Evolutionary conservation across 2,888 invertebrate species (phyloP), one percentile per base, ranked within the genome.

Genomic region (Caenorhabditis angaria): DNA sequence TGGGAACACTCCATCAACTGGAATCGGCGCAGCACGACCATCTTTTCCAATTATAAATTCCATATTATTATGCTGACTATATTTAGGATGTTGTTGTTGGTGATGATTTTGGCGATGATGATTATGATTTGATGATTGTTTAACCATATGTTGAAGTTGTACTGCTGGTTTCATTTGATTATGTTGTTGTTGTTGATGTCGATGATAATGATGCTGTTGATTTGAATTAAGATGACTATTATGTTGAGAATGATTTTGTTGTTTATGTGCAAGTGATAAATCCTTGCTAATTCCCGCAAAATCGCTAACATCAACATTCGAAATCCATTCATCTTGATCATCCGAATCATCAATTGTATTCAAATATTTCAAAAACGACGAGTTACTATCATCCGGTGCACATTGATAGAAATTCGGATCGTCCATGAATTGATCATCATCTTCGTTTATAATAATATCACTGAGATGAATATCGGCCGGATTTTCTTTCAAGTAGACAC

Each of bases 1-100:
- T 0, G 96, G 96, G 87, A 92, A 96, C 3, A 5, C 12, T 25
- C 8, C 12, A 5, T 50, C n/a, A 14, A 14, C 55, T 18, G 55
- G 5, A 29, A 14, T 6, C 12, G 55, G 55, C n/a, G 8, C 8
- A 20, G 24, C 55, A 55, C n/a, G 24, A 24, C 29, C 22, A 10
- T 35, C 35, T 14, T 35, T 35, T 35, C 8, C 6, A 10, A 14
- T 14, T 14, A 35, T 35, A 14, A 10, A 35, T 35, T 35, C 35
- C 6, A 10, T 35, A 6, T 35, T 10, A 35, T 10, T 6, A 35
- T 10, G 14, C 35, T 10, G 14, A 35, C 6, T 10, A 10, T 35
- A 35, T 6, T 35, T 35, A 35, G 6, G 14, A n/a, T n/a, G n/a
- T n/a, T n/a, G n/a, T n/a, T n/a, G n/a, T n/a, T n/a, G n/a, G n/a